phyloP scores from a whole-genome alignment of 92 coral and sea anemone species.

The Diadumene lineata region DNA sequence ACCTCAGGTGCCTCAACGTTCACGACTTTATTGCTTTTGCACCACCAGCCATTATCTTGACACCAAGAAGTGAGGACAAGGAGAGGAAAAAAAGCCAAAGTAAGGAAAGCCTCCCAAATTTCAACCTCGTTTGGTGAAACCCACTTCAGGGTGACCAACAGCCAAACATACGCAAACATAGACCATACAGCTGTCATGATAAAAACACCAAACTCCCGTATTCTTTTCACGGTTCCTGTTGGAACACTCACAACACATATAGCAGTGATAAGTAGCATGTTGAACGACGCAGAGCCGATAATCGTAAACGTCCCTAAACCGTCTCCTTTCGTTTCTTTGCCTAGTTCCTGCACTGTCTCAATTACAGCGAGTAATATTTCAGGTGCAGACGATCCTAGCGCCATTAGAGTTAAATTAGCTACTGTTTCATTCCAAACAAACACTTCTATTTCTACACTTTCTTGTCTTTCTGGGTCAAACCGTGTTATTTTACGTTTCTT shows the following conservation, averaged over 20 bases:
- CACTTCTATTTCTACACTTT: constrained; percentile 79
- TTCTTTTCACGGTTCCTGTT: constrained; percentile 55
- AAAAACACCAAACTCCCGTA: constrained; percentile 87
- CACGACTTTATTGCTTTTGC: constrained; percentile 48
- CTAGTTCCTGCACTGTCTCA: constrained; percentile 71
- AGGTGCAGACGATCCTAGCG: constrained; percentile 87
- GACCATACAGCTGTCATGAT: constrained; percentile 80
- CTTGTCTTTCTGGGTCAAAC: constrained; percentile 72
- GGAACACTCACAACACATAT: constrained; percentile 85
- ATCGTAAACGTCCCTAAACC: constrained; percentile 90
- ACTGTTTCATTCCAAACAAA: constrained; percentile 93
- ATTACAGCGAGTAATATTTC: constrained; percentile 81
- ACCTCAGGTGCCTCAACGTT: constrained; percentile 85
- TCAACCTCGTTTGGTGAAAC: constrained; percentile 73
- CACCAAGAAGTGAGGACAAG: constrained; percentile 84
- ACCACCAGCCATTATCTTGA: constrained; percentile 91
- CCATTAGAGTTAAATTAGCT: constrained; percentile 84
- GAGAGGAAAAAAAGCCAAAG: constrained; percentile 72
- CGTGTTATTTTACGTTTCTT: constrained; percentile 75
- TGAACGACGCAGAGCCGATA: constrained; percentile 87
- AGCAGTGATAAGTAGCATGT: constrained; percentile 78
- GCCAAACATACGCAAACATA: constrained; percentile 85
- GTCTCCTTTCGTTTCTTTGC: constrained; percentile 48
- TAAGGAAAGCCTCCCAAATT: constrained; percentile 83
- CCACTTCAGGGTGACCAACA: constrained; percentile 70